Evolutionary conservation across 2,888 invertebrate genomes (phyloP), one percentile per base, ranked within the genome.

Genomic region (Desoria tigrina): DNA sequence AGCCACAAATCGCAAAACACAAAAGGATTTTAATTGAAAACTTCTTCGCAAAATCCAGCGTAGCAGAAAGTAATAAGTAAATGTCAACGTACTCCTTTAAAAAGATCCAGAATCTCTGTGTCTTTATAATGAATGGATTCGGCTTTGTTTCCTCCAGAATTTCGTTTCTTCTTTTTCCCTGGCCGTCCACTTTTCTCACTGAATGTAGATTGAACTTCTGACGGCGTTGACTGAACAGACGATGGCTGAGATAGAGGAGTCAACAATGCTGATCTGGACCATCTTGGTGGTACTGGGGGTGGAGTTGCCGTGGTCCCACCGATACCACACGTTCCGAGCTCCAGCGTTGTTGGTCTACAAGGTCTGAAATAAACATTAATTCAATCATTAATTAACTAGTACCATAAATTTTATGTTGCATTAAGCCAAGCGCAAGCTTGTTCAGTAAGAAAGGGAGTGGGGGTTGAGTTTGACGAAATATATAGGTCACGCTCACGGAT

Each of bases 101-200:
- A 76, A 45, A 74, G 68, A 60, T 73, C 74, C 57, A 74, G 58
- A 63, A 74, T 74, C 67, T 74, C 74, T 14, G 74, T 74, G 62
- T 76, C 76, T 61, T 76, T 76, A 65, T 76, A 76, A 72, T 76
- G 76, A 66, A 74, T 74, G 56, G 73, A 72, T 67, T 72, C 71
- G 28, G 74, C 69, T 66, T 73, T 73, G 58, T 66, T 72, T 68
- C 68, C 68, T 56, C 69, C 71, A 57, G 69, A 63, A 51, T 69
- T 66, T 50, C 73, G 64, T 61, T 74, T 74, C 63, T 74, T 73
- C 68, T 75, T 75, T 56, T 61, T 70, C 61, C 69, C 69, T 51
- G 68, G 61, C 66, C 71, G 66, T 55, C 73, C 73, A 66, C 73
- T 72, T 69, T 70, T 74, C 63, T 73, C 73, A 60, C 68, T 71